A percentile compares a stretch with the other conserved stretches of the same genome.
Conservation (phyloP, 1,140 invertebrate genomes). For the Drepana arcuata region DNA sequence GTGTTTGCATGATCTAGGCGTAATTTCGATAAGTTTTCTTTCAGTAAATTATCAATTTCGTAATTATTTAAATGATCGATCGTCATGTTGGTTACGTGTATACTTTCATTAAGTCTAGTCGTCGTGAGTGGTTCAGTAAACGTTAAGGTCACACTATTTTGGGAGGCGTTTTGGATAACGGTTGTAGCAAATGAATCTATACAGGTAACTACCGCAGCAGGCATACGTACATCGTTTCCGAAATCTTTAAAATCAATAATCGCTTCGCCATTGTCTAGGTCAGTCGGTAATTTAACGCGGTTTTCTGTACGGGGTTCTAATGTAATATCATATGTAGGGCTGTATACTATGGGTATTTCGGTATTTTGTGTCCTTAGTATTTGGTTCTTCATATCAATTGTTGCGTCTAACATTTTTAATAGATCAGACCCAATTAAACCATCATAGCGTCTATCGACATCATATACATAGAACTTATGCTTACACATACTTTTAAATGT, state of each 20-base stretch:
- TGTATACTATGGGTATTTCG: conserved; percentile 10
- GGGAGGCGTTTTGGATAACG: conserved; percentile 5
- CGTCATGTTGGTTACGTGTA: neutral
- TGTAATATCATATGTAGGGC: conserved; percentile 2
- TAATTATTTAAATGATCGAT: neutral
- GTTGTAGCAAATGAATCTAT: conserved; percentile 3
- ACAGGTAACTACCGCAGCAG: conserved; percentile 4
- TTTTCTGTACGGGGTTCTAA: conserved; percentile 6
- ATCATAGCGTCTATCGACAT: conserved; percentile 16
- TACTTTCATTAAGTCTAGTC: neutral
- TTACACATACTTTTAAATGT: neutral
- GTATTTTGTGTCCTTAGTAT: neutral
- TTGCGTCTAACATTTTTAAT: neutral
- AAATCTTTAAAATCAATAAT: conserved; percentile 6
- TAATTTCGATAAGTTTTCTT: conserved; percentile 18
- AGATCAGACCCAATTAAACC: conserved; percentile 20
- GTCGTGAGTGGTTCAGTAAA: conserved; percentile 3
- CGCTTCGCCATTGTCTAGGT: conserved; percentile 5
- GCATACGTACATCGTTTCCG: conserved; percentile 5
- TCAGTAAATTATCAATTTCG: conserved; percentile 3
- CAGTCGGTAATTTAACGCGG: conserved; percentile 6
- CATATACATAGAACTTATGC: conserved; percentile 13
- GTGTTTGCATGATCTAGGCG: conserved; percentile 16
- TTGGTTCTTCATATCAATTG: conserved; percentile 1
- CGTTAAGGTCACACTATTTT: conserved; percentile 1